phyloP scores from a whole-genome alignment of 2,797 vertebrate genomes.

The Poeciliopsis presidionis region DNA sequence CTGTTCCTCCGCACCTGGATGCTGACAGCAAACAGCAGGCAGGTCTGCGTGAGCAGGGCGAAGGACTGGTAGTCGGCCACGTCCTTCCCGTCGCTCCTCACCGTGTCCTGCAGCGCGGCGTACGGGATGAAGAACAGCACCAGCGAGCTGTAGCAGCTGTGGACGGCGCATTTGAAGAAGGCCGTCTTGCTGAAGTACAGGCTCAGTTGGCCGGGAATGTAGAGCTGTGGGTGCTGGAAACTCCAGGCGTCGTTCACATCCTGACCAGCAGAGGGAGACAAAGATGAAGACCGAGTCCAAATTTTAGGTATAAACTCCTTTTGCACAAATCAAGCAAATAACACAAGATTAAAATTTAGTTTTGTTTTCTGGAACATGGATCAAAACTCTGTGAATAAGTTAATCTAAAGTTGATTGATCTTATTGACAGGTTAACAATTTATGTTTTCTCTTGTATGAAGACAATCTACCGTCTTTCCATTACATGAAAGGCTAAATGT shows the following conservation, averaged over 20 bases:
- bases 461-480: no score
- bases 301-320: background rate
- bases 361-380: no score
- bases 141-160: conserved; percentile 92
- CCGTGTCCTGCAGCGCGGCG: conserved; percentile 81
- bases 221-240: conserved; percentile 89
- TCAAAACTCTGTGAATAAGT: no score
- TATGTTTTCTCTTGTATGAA: no score
- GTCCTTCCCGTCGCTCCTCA: conserved; percentile 85
- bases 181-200: conserved; percentile 90
- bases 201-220: conserved; percentile 89
- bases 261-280: conserved; percentile 72
- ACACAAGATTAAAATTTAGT: no score
- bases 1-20: conserved; percentile 82
- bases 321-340: no score
- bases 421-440: no score
- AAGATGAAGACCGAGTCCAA: background rate
- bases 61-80: conserved; percentile 94
- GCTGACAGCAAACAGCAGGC: conserved; percentile 88
- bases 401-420: no score
- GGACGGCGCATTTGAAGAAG: conserved; percentile 88
- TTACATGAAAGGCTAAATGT: no score
- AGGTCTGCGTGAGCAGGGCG: conserved; percentile 90
- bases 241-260: conserved; percentile 92
- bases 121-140: conserved; percentile 96